Conservation (phyloP, 2,797 vertebrate genomes). For the Cottoperca gobio region DNA sequence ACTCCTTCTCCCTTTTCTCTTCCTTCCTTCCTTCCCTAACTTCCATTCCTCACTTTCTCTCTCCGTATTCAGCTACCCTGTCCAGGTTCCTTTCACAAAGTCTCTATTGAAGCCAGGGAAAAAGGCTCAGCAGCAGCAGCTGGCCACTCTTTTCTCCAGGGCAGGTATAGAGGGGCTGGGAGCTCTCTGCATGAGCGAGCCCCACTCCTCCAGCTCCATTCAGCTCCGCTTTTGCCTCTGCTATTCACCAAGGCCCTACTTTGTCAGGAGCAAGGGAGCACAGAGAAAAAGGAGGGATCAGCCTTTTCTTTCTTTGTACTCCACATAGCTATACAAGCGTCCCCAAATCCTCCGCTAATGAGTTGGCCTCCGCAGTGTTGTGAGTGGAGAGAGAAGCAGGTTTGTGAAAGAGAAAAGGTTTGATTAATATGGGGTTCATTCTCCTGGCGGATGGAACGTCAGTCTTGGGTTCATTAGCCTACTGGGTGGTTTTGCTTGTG, state of each 20-base stretch:
- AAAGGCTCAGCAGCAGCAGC: conserved; percentile 82
- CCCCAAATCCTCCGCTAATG: conserved; percentile 78
- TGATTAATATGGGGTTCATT: conserved; percentile 76
- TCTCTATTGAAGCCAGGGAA: conserved; percentile 82
- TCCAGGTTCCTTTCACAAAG: conserved; percentile 80
- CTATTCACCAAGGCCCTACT: conserved; percentile 79
- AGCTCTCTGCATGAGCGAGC: conserved; percentile 83
- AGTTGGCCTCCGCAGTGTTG: conserved; percentile 66
- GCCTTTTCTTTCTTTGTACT: conserved; percentile 78
- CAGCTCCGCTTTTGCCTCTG: conserved; percentile 68
- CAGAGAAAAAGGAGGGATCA: conserved; percentile 73
- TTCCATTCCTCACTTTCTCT: conserved; percentile 74
- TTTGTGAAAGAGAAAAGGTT: conserved; percentile 74
- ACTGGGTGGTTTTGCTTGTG: conserved; percentile 57
- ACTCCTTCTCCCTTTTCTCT: conserved; percentile 9
- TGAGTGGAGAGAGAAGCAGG: conserved; percentile 62
- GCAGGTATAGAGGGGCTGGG: conserved; percentile 80
- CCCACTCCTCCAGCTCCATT: conserved; percentile 78
- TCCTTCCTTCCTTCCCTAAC: conserved; percentile 56
- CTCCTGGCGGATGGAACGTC: conserved; percentile 67
- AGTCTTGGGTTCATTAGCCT: conserved; percentile 48
- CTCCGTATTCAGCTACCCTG: conserved; percentile 75
- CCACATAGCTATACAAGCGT: conserved; percentile 72
- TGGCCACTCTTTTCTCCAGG: conserved; percentile 80
- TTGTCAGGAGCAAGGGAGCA: conserved; percentile 75